Percentiles rank a stretch among this genome's conserved stretches.
Evolutionary conservation across 2,797 vertebrate species (phyloP).

Genomic region (Champsocephalus esox): DNA sequence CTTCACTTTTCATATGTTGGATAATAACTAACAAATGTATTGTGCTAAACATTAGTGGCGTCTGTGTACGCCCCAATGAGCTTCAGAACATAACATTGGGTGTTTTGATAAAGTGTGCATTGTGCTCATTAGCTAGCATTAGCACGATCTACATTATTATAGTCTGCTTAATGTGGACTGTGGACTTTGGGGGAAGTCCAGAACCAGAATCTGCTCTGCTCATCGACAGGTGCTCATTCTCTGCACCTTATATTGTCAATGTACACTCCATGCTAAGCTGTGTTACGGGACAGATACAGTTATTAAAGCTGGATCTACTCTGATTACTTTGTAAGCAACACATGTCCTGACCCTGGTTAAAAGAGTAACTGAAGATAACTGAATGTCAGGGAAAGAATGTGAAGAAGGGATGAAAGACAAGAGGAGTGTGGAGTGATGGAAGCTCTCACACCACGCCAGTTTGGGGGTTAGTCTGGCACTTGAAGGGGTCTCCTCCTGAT

Average conservation of each 20-base stretch:
- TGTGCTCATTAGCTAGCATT: no score
- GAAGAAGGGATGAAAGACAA: background rate
- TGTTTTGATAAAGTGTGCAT: background rate
- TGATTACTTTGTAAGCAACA: slow-evolving; percentile 10
- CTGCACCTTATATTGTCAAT: slow-evolving; percentile 4
- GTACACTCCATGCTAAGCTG: background rate
- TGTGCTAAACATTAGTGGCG: slow-evolving; percentile 7
- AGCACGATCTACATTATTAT: background rate
- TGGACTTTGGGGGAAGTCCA: background rate
- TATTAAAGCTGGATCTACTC: background rate
- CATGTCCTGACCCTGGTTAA: background rate
- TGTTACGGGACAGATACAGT: background rate
- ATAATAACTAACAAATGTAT: background rate
- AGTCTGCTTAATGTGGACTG: background rate
- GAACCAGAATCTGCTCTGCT: background rate
- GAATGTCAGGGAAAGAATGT: background rate
- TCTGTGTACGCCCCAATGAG: background rate
- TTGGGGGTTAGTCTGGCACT: slow-evolving; percentile 2
- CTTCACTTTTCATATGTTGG: slow-evolving; percentile 21
- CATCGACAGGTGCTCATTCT: slow-evolving; percentile 19
- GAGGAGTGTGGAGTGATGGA: slow-evolving; percentile 1
- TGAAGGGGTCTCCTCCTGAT: slow-evolving; percentile 27
- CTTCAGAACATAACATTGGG: background rate
- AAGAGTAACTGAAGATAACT: background rate
- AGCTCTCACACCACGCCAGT: slow-evolving; percentile 5